Evolutionary conservation across 2,797 vertebrate genomes (phyloP).

Genomic region (Enteromius anoplus): DNA sequence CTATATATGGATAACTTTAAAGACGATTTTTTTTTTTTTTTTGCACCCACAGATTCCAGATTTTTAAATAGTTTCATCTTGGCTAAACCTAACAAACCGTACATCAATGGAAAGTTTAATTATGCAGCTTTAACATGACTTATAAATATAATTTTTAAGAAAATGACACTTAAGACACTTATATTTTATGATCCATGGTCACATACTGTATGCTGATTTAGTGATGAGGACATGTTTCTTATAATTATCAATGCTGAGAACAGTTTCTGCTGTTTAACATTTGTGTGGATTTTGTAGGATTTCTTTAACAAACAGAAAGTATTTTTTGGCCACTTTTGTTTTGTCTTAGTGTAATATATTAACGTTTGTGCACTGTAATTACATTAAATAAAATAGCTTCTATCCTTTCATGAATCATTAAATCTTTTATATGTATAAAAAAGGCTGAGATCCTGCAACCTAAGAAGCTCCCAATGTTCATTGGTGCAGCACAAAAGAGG

Average conservation of each 20-base stretch:
- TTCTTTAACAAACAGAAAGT: background rate
- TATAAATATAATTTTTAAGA: too few species aligned
- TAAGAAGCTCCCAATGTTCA: slow-evolving; percentile 19
- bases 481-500: slow-evolving; percentile 39
- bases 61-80: too few species aligned
- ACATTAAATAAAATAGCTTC: background rate
- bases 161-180: too few species aligned
- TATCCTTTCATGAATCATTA: background rate
- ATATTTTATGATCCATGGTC: too few species aligned
- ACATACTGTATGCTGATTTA: background rate
- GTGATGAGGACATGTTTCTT: background rate
- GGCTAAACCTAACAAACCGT: too few species aligned
- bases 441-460: background rate
- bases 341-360: background rate
- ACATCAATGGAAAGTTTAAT: too few species aligned
- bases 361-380: background rate
- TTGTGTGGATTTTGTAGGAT: background rate
- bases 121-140: too few species aligned
- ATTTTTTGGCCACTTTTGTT: background rate
- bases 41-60: too few species aligned
- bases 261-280: background rate
- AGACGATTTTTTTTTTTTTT: too few species aligned
- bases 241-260: background rate
- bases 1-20: too few species aligned
- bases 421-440: background rate